Conservation (phyloP, 2,888 invertebrate genomes). For the Belgica antarctica region DNA sequence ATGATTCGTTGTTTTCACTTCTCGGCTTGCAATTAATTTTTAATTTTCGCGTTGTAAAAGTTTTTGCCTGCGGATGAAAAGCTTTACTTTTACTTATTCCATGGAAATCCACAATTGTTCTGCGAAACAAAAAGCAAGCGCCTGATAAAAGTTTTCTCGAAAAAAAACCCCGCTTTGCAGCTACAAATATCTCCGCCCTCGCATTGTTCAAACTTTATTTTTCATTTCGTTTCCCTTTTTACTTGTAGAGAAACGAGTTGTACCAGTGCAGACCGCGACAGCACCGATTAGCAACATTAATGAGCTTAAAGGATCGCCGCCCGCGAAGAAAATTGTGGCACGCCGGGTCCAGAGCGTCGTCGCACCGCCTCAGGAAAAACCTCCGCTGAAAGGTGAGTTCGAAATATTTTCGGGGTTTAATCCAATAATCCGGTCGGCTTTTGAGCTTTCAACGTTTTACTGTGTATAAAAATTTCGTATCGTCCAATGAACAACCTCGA, state of each 20-base stretch:
- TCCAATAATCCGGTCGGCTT: background rate
- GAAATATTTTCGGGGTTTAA: background rate
- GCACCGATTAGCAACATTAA: conserved; percentile 6
- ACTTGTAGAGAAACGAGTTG: conserved; percentile 36
- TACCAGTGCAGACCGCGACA: background rate
- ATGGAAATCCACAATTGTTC: background rate
- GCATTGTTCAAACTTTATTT: background rate
- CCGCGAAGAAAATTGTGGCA: conserved; percentile 30
- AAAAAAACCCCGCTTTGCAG: background rate
- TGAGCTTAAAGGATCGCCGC: conserved; percentile 35
- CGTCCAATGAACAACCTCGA: conserved; percentile 6
- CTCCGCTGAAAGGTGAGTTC: conserved; percentile 25
- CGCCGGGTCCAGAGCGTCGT: background rate
- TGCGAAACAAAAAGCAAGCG: background rate
- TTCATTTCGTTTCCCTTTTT: too few relatives aligned
- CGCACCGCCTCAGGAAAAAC: conserved; percentile 5
- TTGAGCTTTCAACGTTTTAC: background rate
- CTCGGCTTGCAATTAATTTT: too few relatives aligned
- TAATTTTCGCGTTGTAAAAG: too few relatives aligned
- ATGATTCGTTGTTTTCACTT: too few relatives aligned
- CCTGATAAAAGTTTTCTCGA: background rate
- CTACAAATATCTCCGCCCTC: background rate
- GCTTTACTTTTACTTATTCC: background rate
- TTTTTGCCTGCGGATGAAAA: too few relatives aligned
- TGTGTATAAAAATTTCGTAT: conserved; percentile 10